Evolutionary conservation across 1,140 invertebrate genomes (phyloP), one percentile per base, ranked within the genome.

Genomic region (Cotesia typhae): DNA sequence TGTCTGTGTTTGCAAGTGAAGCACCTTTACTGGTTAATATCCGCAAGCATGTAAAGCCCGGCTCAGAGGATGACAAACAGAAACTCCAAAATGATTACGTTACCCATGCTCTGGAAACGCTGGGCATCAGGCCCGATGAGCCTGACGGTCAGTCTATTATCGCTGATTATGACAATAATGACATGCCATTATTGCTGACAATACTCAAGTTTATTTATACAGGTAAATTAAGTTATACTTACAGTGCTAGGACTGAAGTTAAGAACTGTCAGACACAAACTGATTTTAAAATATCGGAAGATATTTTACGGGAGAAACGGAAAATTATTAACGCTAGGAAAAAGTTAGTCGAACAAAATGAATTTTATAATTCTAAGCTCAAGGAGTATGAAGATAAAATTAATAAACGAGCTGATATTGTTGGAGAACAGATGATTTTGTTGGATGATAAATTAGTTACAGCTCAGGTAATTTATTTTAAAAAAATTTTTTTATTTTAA

Each of bases 1-100:
- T 87, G 36, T 87, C 86, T 4, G 81, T 87, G 69, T 87, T 87
- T 64, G 81, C 86, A 12, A 87, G 86, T 37, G 86, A 87, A 77
- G 84, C 82, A 59, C 85, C 85, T 4, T 69, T 86, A 14, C 80
- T 86, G 60, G 75, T 83, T 38, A 79, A 87, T 72, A 86, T 87
- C 72, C 76, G 75, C 41, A 81, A 86, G 37, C 78, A 82, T 41
- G 12, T 79, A 2, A 47, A 47, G 41, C 75, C 79, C 7, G 69
- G 76, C 4, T 53, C 12, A 2, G 35, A 74, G 1, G 60, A 76
- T 17, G 59, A 70, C 5, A 35, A 73, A 67, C 75, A 77, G 47
- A 87, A 85, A 65, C 71, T 87, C 14, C 82, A 82, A 64, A 81
- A 70, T 4, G 86, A 87, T 79, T 86, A 87, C 59, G 74, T 87